Evolutionary conservation across 1,140 invertebrate genomes (phyloP), one percentile per base, ranked within the genome.

Genomic region (Tetraneura akinire): DNA sequence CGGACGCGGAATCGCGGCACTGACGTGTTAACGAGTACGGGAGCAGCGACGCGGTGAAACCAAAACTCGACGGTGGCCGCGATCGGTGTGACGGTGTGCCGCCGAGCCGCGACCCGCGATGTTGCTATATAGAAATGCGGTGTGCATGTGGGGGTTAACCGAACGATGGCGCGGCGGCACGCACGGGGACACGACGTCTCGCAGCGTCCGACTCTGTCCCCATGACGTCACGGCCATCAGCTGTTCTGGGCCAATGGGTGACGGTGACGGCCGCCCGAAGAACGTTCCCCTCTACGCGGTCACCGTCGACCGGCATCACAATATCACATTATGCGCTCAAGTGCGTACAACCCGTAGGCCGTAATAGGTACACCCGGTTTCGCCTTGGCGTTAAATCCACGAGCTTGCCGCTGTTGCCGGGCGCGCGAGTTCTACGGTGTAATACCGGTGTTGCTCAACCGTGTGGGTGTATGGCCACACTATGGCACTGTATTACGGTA

Each of bases 181-280:
- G 21, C 66, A 42, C 18, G 62, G 42, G 49, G 49, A n/a, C 51
- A 10, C 26, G 26, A 9, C n/a, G 29, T 57, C n/a, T 76, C 71
- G 18, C 49, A 53, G 51, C 26, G 49, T 53, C 51, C 71, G 26
- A 11, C 71, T 47, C 60, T 23, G 60, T 37, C 32, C 32, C 14
- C 71, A 53, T 76, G 71, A 76, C 71, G 71, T 76, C 71, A 76
- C 71, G 71, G 32, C 13, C 21, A 11, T 76, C 71, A 76, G 71
- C 71, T 76, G 71, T 76, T 76, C 71, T 1, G 51, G 11, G 51
- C 29, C 51, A 57, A 55, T 23, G 51, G 71, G 29, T 32, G 70
- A n/a, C 26, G 42, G 16, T 21, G 16, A 26, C 66, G 18, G 16
- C n/a, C 42, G 66, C 29, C 29, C 62, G 32, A 37, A 66, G 32